Percentiles rank a stretch among this genome's conserved stretches.
Evolutionary conservation across 2,888 invertebrate genomes (phyloP).

Genomic region (Cantharis rustica): DNA sequence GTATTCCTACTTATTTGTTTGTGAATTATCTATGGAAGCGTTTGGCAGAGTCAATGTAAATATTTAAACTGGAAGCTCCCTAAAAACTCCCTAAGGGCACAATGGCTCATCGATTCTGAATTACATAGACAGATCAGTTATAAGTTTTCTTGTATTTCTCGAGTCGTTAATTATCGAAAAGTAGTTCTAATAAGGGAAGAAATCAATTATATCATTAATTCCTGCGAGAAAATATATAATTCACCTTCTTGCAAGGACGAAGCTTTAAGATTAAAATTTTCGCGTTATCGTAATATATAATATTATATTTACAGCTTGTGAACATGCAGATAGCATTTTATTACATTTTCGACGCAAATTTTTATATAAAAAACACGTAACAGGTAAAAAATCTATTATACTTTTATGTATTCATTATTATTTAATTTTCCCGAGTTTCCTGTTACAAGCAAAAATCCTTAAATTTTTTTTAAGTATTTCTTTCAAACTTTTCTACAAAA

Average conservation of each 20-base stretch:
- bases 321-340: neutral
- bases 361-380: neutral
- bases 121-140: neutral
- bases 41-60: neutral
- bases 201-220: neutral
- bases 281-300: neutral
- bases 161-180: neutral
- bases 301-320: neutral
- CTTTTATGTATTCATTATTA: neutral
- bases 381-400: neutral
- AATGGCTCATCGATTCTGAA: neutral
- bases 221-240: neutral
- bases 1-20: neutral
- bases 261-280: neutral
- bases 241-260: neutral
- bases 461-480: neutral
- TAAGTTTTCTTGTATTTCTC: neutral
- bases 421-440: neutral
- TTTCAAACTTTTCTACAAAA: neutral
- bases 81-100: neutral
- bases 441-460: neutral
- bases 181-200: neutral
- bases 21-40: neutral
- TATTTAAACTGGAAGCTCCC: neutral
- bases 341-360: neutral